Evolutionary conservation across 2,888 invertebrate genomes (phyloP).

Genomic region (Pegoplata infirma): DNA sequence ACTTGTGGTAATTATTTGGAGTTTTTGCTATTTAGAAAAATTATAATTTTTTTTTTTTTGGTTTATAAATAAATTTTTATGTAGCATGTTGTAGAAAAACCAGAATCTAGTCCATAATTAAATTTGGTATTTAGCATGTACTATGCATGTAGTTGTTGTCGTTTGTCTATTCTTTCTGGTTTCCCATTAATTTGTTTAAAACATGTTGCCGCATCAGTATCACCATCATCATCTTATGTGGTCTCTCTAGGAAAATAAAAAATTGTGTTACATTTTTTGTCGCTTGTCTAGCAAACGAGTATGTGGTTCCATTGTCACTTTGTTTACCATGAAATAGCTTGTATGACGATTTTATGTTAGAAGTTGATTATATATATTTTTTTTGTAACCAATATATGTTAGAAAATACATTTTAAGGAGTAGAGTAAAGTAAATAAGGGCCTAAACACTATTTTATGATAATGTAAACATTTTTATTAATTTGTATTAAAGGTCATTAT

Average conservation of each 20-base stretch:
- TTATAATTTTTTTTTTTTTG: slow-evolving; percentile 60
- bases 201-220: not conserved
- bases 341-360: slow-evolving; percentile 16
- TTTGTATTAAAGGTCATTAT: too few relatives aligned
- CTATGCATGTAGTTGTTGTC: too few relatives aligned
- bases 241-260: slow-evolving; percentile 52
- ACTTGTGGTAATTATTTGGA: slow-evolving; percentile 59
- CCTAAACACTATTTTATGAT: too few relatives aligned
- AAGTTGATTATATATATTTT: too few relatives aligned
- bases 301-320: slow-evolving; percentile 53
- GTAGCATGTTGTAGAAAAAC: slow-evolving; percentile 15
- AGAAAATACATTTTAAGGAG: too few relatives aligned
- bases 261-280: slow-evolving; percentile 27
- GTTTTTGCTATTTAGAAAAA: too few relatives aligned
- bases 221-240: slow-evolving; percentile 45
- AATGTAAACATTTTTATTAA: too few relatives aligned
- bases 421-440: too few relatives aligned
- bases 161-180: slow-evolving; percentile 11
- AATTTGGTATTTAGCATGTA: slow-evolving; percentile 57
- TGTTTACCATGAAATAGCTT: slow-evolving; percentile 51
- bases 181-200: slow-evolving; percentile 18
- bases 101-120: slow-evolving; percentile 57
- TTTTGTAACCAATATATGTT: too few relatives aligned
- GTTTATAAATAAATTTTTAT: slow-evolving; percentile 68
- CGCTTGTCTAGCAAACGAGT: slow-evolving; percentile 1